Evolutionary conservation across 1,140 invertebrate species (phyloP), one percentile per base, ranked within the genome.

Genomic region (Aphidius ervi): DNA sequence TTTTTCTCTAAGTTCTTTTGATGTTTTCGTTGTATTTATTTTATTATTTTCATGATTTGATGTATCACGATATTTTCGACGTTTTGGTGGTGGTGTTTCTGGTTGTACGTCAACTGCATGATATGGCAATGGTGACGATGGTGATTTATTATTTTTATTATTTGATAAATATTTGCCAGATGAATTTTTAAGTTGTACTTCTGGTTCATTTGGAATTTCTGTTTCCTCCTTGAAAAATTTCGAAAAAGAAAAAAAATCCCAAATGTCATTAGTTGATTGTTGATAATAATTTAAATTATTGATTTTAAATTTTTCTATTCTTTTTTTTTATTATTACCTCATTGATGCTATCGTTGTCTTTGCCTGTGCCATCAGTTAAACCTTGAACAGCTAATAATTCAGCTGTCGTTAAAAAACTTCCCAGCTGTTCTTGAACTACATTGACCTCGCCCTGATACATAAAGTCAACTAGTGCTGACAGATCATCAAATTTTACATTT

Each of bases 381-480:
- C 86, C 86, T 72, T 87, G 85, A 23, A 88, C 84, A 62, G 85
- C 83, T 20, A 88, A 73, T 9, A 86, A 76, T 66, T 86, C 85
- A 47, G 86, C 86, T 31, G 86, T 86, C 55, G 83, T 83, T 55
- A 88, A 75, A 69, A 87, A 86, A 64, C 83, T 83, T 6, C 82
- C 78, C 42, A 88, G 72, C 61, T 85, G 81, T 62, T 87, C 85
- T 68, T 87, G 85, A 59, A 84, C 81, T 4, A 88, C 85, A 63
- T 87, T 87, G 9, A 88, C 86, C 78, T 88, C 85, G 31, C 83
- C 84, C 68, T 85, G 81, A 71, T 93, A 93, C 87, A 93, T 93
- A 71, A 93, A 93, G 72, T 91, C 87, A 23, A 94, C 83, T 56
- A 94, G 85, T 20, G 89, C 89, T 68, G 86, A 85, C 67, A 94